Evolutionary conservation across 2,113 vertebrate genomes (phyloP), one percentile per base, ranked within the genome.

Genomic region (Saccopteryx bilineata): DNA sequence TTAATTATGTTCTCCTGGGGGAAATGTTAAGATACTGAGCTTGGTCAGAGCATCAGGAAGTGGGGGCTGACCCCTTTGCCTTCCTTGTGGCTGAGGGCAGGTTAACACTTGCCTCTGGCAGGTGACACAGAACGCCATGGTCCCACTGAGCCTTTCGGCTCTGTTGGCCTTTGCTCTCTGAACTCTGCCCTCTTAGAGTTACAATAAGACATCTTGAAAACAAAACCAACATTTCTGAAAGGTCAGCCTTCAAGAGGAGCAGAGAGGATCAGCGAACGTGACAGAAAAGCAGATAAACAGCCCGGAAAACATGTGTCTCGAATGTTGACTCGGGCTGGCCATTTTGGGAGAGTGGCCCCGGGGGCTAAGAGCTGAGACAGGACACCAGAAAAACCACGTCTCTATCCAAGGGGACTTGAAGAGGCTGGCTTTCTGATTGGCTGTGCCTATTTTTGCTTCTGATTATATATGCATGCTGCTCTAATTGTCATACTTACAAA

Each of bases 131-230:
- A 88, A 28, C 33, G 80, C 14, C 24, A 61, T 18, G 79, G 5
- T 28, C 87, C 56, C 56, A 63, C 5, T 19, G 69, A 95, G 90
- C 88, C 90, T 82, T 86, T 93, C 7, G 75, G 92, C 92, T 65
- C 83, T 24, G 7, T 9, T 97, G 98, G 98, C 98, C 98, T 98
- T 69, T 95, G 96, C 96, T 98, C 98, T 98, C 98, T 98, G 98
- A 98, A 98, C 98, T 98, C 95, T 97, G 98, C 98, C 98, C 98
- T 98, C 93, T 98, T 98, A 98, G 98, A 98, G 98, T 98, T 99
- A 99, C 98, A 98, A 98, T 94, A 97, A 98, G 98, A 98, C 98
- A 98, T 98, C 98, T 98, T 97, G 97, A 98, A 98, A 98, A 98
- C 98, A 98, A 72, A 97, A 98, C 97, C 98, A 98, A 97, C 98